phyloP scores from a whole-genome alignment of 2,797 vertebrate species.

The Phylloscopus collybita region DNA sequence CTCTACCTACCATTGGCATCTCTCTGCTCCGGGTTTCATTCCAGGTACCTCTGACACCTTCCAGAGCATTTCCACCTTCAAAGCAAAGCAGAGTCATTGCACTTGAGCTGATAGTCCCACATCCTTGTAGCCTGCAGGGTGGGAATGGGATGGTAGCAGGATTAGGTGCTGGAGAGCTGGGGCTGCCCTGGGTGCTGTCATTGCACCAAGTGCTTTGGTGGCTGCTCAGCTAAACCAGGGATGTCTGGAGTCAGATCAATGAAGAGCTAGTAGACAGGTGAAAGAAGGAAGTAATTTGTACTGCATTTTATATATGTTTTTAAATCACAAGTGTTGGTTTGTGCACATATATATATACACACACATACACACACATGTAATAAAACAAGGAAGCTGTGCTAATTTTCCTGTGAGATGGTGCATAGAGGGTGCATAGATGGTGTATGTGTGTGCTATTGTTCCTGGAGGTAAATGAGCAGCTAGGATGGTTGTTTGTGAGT shows the following conservation, averaged over 20 bases:
- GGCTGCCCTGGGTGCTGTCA: background rate
- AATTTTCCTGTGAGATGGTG: background rate
- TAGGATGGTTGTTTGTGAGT: background rate
- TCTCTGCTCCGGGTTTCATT: background rate
- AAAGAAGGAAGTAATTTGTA: background rate
- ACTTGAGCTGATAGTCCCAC: background rate
- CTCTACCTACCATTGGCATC: background rate
- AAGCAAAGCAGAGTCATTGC: background rate
- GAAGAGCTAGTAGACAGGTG: background rate
- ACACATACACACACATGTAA: too few species aligned
- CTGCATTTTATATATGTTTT: background rate
- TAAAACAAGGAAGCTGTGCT: background rate
- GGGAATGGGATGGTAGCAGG: background rate
- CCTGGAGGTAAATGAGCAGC: background rate
- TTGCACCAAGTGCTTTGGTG: accelerated
- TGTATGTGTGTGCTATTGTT: background rate
- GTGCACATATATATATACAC: too few species aligned
- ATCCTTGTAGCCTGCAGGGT: background rate
- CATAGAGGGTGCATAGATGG: background rate
- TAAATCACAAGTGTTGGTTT: background rate
- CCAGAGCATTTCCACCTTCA: background rate
- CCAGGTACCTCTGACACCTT: background rate
- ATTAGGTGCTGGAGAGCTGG: background rate
- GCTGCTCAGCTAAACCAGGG: background rate
- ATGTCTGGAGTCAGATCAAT: background rate